Evolutionary conservation across 1,140 invertebrate species (phyloP), one percentile per base, ranked within the genome.

Genomic region (Choristoneura fumiferana): DNA sequence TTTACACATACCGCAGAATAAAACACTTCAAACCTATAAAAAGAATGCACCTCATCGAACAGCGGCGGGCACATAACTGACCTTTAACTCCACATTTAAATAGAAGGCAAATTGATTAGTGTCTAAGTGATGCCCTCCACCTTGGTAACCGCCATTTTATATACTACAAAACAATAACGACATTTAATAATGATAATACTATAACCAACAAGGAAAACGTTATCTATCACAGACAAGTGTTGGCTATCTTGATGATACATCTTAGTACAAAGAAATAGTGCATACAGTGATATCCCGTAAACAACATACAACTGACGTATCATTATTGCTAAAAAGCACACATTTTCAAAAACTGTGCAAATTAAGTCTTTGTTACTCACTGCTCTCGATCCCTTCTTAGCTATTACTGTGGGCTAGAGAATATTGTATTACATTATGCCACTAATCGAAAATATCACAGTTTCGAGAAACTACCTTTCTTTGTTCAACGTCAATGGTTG

Each of bases 71-170:
- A 78, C 63, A 65, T 57, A 65, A 88, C 85, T 84, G 72, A 90
- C 88, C 89, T 90, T 49, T 49, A 82, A 69, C 69, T 73, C 76
- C 81, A 82, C 59, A 81, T 66, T 49, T 57, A 71, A 66, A 73
- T 81, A 73, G 64, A 82, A 84, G 63, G 74, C 73, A 75, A 84
- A 79, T 12, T 49, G 43, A 49, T 29, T 33, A 49, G 63, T 74
- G 78, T 77, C 83, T 90, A 81, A 84, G 81, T 58, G 88, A 89
- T 57, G 84, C 80, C 57, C 89, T 84, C 89, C 89, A 90, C 70
- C 89, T 81, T 64, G 80, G 79, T 62, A 87, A 73, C 69, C 78
- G 76, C 89, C 89, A 90, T 73, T 85, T 89, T 75, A 90, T 72
- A 81, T 82, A 90, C 89, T 90, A 90, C 63, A 80, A 90, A 90